These are phyloP conservation scores for Drosophila nigritarsus DNA, from an alignment of 2,888 invertebrate genomes.

Conservation along the genomic window DNA sequence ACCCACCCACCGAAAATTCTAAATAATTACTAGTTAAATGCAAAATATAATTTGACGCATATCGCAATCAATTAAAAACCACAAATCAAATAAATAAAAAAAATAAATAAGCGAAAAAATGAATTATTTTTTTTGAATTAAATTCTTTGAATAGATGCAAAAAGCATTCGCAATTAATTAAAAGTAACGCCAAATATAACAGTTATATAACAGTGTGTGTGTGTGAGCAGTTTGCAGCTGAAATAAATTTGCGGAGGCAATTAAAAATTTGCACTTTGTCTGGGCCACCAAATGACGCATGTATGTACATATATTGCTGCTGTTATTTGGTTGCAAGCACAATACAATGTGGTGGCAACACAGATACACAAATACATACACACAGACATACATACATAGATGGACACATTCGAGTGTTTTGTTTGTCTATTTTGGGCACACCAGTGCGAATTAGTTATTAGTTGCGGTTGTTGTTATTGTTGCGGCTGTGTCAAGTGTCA, in stretches of 20 bases:
- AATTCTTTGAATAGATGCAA: constrained; percentile 49
- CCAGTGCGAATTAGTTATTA: constrained; percentile 66
- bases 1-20: constrained; percentile 1
- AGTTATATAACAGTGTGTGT: neutral
- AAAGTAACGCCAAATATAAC: constrained; percentile 43
- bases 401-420: constrained; percentile 45
- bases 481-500: constrained; percentile 77
- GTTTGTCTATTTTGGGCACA: constrained; percentile 46
- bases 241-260: constrained; percentile 65
- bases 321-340: constrained; percentile 1
- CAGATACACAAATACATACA: constrained; percentile 9
- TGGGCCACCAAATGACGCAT: constrained; percentile 71
- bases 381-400: constrained; percentile 8
- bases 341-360: constrained; percentile 5
- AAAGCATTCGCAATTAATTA: constrained; percentile 71
- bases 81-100: constrained; percentile 15
- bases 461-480: constrained; percentile 69
- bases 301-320: constrained; percentile 56
- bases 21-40: constrained; percentile 9
- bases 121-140: constrained; percentile 53
- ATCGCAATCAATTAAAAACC: constrained; percentile 24
- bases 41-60: constrained; percentile 6
- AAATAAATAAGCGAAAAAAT: neutral
- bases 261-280: constrained; percentile 52
- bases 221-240: constrained; percentile 58